These are phyloP conservation scores for Diplazon laetatorius DNA, from an alignment of 2,888 invertebrate genomes.

Conservation along the genomic window DNA sequence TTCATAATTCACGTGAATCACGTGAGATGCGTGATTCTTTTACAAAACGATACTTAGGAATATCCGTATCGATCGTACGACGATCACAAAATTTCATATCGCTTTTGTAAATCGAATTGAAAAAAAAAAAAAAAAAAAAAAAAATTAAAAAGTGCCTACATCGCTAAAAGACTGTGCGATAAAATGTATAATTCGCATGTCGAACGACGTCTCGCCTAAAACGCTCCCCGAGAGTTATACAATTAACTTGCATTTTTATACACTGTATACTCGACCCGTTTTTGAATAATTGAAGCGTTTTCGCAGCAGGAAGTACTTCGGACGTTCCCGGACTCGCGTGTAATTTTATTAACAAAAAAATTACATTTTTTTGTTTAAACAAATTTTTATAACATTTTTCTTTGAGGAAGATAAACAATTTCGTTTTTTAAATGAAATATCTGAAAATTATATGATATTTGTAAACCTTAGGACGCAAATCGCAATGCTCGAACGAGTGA, in stretches of 20 bases:
- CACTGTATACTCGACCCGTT: constrained; percentile 47
- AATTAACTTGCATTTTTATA: constrained; percentile 66
- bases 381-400: too few relatives aligned
- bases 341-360: background rate
- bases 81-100: constrained; percentile 40
- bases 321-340: constrained; percentile 49
- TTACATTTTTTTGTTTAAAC: background rate
- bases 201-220: constrained; percentile 38
- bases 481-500: background rate
- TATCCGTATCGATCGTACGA: constrained; percentile 1
- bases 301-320: constrained; percentile 39
- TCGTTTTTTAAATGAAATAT: constrained; percentile 4
- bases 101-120: constrained; percentile 5
- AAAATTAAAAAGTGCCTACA: constrained; percentile 54
- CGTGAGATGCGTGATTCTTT: constrained; percentile 23
- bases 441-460: constrained; percentile 24
- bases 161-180: constrained; percentile 49
- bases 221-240: constrained; percentile 62
- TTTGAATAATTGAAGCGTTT: constrained; percentile 28
- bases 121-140: constrained; percentile 20
- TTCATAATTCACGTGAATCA: constrained; percentile 28
- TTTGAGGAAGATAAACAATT: too few relatives aligned
- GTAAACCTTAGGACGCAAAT: constrained; percentile 11
- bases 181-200: constrained; percentile 39
- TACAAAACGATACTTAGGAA: constrained; percentile 31